Conservation (phyloP, 2,888 invertebrate species). For the Camponotus fellah region DNA sequence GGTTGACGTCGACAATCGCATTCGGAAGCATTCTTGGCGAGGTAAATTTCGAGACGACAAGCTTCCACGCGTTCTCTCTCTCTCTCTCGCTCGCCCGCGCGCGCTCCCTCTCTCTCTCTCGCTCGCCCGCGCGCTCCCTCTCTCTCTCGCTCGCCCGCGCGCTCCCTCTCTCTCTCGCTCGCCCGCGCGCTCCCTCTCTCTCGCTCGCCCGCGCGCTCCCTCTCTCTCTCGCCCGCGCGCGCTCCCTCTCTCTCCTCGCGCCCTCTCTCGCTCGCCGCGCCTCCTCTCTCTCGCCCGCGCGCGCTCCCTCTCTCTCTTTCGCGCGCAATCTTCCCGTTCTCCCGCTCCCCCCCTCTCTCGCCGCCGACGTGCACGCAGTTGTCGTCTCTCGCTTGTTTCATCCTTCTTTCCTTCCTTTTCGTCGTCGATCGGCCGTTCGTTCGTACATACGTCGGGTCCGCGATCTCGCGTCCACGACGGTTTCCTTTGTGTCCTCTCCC, state of each 20-base stretch:
- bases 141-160: slow-evolving; percentile 29
- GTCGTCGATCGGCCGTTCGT: slow-evolving; percentile 48
- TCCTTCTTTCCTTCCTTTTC: slow-evolving; percentile 63
- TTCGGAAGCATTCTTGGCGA: not conserved
- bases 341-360: slow-evolving; percentile 25
- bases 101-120: slow-evolving; percentile 25
- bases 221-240: slow-evolving; percentile 55
- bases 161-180: not conserved
- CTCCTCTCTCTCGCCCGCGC: not conserved
- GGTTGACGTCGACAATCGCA: not conserved
- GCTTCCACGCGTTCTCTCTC: not conserved
- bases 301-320: slow-evolving; percentile 24
- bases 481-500: slow-evolving; percentile 68
- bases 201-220: slow-evolving; percentile 10
- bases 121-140: not conserved
- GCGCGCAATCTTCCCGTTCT: not conserved
- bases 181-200: not conserved
- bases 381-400: slow-evolving; percentile 72
- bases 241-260: slow-evolving; percentile 16
- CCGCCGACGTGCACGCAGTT: slow-evolving; percentile 66
- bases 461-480: slow-evolving; percentile 54
- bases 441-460: not conserved
- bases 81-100: not conserved
- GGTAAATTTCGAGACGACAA: slow-evolving; percentile 7
- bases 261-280: too few species aligned